Conservation (phyloP, 2,113 vertebrate genomes). For the Chloroceryle aenea region DNA sequence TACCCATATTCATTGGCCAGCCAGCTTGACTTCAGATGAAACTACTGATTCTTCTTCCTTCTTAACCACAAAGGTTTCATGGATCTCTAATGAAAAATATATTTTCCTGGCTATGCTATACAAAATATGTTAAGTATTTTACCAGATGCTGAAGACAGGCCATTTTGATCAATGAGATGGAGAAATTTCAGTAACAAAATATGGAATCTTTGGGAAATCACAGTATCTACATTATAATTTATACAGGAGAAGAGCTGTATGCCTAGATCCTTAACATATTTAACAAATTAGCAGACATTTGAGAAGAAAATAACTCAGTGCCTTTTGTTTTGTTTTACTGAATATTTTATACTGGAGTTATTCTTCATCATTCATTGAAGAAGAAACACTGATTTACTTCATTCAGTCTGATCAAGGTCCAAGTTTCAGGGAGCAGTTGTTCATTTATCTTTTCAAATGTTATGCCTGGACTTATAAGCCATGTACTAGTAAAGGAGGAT, state of each 20-base stretch:
- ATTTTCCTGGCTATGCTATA: background rate
- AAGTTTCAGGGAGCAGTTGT: background rate
- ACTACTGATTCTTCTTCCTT: background rate
- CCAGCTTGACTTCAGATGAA: background rate
- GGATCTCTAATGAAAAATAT: conserved; percentile 8
- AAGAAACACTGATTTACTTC: background rate
- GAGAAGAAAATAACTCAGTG: background rate
- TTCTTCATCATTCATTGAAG: background rate
- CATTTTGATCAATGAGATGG: background rate
- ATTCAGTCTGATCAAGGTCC: background rate
- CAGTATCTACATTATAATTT: background rate
- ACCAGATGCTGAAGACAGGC: background rate
- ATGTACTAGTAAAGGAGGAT: background rate
- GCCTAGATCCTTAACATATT: background rate
- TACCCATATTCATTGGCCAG: background rate
- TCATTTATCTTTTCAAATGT: background rate
- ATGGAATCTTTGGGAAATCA: background rate
- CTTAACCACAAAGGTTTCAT: background rate
- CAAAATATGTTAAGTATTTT: conserved; percentile 10
- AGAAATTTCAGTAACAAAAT: background rate
- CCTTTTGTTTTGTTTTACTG: background rate
- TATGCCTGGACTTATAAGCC: background rate
- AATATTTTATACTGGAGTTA: background rate
- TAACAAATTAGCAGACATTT: background rate
- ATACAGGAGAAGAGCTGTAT: background rate